These are phyloP conservation scores for Melanotus villosus DNA, from an alignment of 2,888 invertebrate species.

Conservation along the genomic window DNA sequence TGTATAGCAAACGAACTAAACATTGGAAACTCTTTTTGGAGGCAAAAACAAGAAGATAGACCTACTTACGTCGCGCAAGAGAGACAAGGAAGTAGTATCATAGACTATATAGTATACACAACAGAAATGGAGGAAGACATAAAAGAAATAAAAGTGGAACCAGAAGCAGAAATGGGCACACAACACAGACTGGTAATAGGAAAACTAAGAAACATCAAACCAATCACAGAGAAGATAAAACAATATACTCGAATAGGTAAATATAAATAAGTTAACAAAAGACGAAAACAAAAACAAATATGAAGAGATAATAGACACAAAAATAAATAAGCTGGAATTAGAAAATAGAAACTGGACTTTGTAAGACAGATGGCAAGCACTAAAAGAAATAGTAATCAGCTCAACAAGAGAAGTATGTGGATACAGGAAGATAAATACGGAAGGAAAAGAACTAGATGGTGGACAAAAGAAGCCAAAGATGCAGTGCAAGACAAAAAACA, in stretches of 20 bases:
- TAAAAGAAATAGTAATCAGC: slow-evolving; percentile 9
- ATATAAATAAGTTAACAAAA: slow-evolving; percentile 9
- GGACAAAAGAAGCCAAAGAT: slow-evolving; percentile 6
- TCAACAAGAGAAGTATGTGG: slow-evolving; percentile 8
- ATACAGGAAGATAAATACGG: slow-evolving; percentile 4
- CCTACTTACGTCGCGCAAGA: too few species aligned
- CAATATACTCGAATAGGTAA: slow-evolving; percentile 2
- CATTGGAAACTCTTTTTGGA: too few species aligned
- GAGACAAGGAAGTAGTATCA: too few species aligned
- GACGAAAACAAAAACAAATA: slow-evolving; percentile 13
- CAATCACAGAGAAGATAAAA: slow-evolving; percentile 4
- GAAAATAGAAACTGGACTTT: slow-evolving; percentile 7
- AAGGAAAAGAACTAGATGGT: slow-evolving; percentile 11
- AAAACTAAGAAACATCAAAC: slow-evolving; percentile 5
- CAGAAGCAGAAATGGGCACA: slow-evolving; percentile 8
- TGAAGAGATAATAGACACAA: slow-evolving; percentile 6
- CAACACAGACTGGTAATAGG: slow-evolving; percentile 7
- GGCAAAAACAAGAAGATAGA: too few species aligned
- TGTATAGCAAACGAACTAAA: too few species aligned
- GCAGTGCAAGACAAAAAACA: slow-evolving; percentile 1
- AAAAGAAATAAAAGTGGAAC: slow-evolving; percentile 7
- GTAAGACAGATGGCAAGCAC: slow-evolving; percentile 7
- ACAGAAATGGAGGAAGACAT: too few species aligned
- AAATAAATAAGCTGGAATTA: slow-evolving; percentile 3
- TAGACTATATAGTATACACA: too few species aligned